Conservation (phyloP, 2,797 vertebrate genomes). For the Peromyscus nudipes region DNA sequence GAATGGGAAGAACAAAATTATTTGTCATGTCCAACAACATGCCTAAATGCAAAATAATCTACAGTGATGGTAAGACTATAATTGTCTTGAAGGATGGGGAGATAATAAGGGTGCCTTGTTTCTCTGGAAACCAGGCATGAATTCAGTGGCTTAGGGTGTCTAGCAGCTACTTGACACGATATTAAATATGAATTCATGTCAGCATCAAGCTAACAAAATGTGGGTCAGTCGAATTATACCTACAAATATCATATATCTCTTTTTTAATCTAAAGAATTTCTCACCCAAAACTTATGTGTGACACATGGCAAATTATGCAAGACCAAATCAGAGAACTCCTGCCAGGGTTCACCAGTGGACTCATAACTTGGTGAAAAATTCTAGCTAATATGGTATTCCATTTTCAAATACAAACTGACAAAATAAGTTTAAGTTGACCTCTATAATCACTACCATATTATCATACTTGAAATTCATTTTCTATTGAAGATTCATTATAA, state of each 20-base stretch:
- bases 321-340: not conserved
- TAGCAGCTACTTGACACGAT: conserved; percentile 56
- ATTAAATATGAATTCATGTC: conserved; percentile 57
- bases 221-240: not conserved
- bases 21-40: conserved; percentile 42
- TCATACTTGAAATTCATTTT: conserved; percentile 72
- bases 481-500: conserved; percentile 47
- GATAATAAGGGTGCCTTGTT: conserved; percentile 28
- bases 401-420: conserved; percentile 52
- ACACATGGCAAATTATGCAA: conserved; percentile 47
- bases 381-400: conserved; percentile 13
- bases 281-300: conserved; percentile 27
- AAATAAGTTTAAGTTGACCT: conserved; percentile 63
- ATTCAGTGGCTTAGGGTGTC: conserved; percentile 39
- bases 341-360: not conserved
- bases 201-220: conserved; percentile 31
- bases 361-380: conserved; percentile 32
- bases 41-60: conserved; percentile 59
- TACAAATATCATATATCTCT: not conserved
- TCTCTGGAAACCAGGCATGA: conserved; percentile 51
- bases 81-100: conserved; percentile 38
- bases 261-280: conserved; percentile 9
- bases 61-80: not conserved
- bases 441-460: conserved; percentile 39
- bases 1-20: not conserved